Evolutionary conservation across 2,888 invertebrate species (phyloP), one percentile per base, ranked within the genome.

Genomic region (Drosophila lutescens): DNA sequence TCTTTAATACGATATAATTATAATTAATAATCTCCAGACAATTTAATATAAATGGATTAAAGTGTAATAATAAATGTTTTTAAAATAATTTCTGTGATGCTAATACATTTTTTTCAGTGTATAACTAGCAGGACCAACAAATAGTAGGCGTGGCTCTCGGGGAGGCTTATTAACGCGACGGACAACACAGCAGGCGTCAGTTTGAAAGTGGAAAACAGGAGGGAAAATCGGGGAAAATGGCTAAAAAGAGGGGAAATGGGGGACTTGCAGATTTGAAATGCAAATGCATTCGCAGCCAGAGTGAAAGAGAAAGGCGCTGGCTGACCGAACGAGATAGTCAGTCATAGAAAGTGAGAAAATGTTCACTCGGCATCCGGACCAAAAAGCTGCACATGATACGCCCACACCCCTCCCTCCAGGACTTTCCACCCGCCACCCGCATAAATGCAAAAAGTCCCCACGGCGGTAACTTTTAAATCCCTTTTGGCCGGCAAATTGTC

Each of bases 391-490:
- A 67, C 54, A 53, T 54, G 66, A 63, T 68, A 54, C 54, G 12
- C 17, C n/a, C n/a, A n/a, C n/a, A 3, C 46, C 57, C 3, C n/a
- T 8, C 8, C 1, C 2, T 0, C 26, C 5, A 2, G n/a, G 13
- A 23, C 12, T 17, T 30, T 15, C 32, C 49, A 4, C 23, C 49
- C 32, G 10, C 20, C 38, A 2, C 50, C 44, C 63, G 84, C 84
- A 83, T 80, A 79, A 86, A 85, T 84, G 87, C 75, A 84, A 87
- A 85, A 85, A 88, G 84, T 76, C 63, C 72, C 67, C 49, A 56
- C 63, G 70, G 54, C 58, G 69, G 71, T 76, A 82, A 80, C 77
- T 89, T 89, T 86, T 89, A 80, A 89, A 88, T 88, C 88, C 86
- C 77, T 66, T 75, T 67, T 77, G 78, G 74, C 69, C 77, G 66